These are phyloP conservation scores for Pogonomyrmex barbatus DNA, from an alignment of 1,140 invertebrate species.

Conservation along the genomic window DNA sequence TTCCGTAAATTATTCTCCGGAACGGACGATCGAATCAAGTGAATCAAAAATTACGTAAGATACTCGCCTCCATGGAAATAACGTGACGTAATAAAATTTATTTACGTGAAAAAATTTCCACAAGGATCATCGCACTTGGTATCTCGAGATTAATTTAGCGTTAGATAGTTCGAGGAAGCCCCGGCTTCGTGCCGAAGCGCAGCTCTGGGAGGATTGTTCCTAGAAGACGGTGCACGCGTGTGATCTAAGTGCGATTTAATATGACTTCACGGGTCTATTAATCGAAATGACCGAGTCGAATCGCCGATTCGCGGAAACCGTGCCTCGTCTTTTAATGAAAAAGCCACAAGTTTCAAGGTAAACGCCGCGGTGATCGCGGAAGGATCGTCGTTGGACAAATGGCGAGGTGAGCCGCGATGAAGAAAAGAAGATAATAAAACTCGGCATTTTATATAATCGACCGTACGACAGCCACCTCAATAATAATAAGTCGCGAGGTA, in stretches of 20 bases:
- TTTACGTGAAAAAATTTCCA: slow-evolving; percentile 12
- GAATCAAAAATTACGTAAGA: slow-evolving; percentile 29
- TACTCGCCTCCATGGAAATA: neutral
- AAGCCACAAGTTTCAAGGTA: slow-evolving; percentile 57
- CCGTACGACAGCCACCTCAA: neutral
- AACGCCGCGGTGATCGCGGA: slow-evolving; percentile 20
- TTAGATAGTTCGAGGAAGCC: slow-evolving; percentile 36
- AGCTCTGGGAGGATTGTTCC: slow-evolving; percentile 24
- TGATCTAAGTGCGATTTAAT: slow-evolving; percentile 49
- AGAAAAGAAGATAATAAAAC: slow-evolving; percentile 16
- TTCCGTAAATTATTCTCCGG: slow-evolving; percentile 17
- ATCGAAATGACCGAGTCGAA: slow-evolving; percentile 58
- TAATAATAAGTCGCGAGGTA: neutral
- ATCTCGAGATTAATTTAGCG: slow-evolving; percentile 23
- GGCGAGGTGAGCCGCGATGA: neutral
- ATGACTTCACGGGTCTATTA: slow-evolving; percentile 63
- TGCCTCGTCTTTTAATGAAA: slow-evolving; percentile 45
- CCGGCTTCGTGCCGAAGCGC: neutral
- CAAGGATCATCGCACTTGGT: slow-evolving; percentile 48
- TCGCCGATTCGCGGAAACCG: slow-evolving; percentile 48
- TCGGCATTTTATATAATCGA: neutral
- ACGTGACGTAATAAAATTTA: neutral
- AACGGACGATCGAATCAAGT: neutral
- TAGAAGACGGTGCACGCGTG: slow-evolving; percentile 34
- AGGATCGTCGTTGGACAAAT: neutral